Conservation (phyloP, 2,797 vertebrate genomes). For the Nannoperca australis region DNA sequence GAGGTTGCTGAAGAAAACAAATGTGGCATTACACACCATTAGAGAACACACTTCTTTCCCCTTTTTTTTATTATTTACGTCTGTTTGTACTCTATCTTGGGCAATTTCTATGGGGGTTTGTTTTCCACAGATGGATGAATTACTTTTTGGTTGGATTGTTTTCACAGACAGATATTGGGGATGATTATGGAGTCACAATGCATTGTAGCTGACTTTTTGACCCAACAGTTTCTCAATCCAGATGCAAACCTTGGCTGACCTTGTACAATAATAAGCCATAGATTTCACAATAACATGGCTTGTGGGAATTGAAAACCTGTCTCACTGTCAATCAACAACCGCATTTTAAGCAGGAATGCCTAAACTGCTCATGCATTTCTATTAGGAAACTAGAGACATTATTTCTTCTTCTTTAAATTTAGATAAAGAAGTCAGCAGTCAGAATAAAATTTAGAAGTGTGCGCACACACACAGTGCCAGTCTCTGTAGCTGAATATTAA, state of each 20-base stretch:
- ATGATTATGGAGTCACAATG: conserved; percentile 6
- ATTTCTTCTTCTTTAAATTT: neutral
- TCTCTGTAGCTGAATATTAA: conserved; percentile 1
- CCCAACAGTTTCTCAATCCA: neutral
- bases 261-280: conserved; percentile 10
- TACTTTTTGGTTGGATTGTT: neutral
- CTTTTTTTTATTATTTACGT: neutral
- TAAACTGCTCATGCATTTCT: conserved; percentile 20
- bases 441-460: conserved; percentile 2
- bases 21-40: conserved; percentile 50
- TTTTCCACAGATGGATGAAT: conserved; percentile 13
- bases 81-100: conserved; percentile 43
- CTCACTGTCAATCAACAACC: conserved; percentile 13
- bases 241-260: conserved; percentile 29
- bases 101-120: conserved; percentile 10
- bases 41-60: conserved; percentile 4
- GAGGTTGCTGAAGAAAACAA: conserved; percentile 49
- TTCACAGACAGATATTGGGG: neutral
- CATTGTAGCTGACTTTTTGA: neutral
- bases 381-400: conserved; percentile 21
- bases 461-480: neutral
- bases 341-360: neutral
- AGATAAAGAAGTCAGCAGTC: neutral
- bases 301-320: conserved; percentile 19
- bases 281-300: conserved; percentile 24